phyloP scores from a whole-genome alignment of 2,888 invertebrate genomes.

The Cheilosia scutellata region DNA sequence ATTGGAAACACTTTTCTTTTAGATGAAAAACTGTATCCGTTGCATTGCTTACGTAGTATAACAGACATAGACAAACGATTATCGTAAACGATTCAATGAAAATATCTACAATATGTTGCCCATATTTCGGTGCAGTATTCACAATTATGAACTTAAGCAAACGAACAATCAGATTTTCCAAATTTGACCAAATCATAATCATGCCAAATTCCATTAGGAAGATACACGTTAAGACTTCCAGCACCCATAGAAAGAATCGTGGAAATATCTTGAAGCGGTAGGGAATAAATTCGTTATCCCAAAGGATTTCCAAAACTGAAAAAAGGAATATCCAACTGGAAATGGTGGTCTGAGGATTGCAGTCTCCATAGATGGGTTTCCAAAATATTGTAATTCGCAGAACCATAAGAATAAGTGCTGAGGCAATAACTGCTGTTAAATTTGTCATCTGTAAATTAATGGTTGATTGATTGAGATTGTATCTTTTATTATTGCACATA shows the following conservation, averaged over 20 bases:
- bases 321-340: slow-evolving; percentile 60
- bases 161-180: slow-evolving; percentile 40
- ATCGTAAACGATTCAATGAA: slow-evolving; percentile 10
- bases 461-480: too few species aligned
- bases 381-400: slow-evolving; percentile 47
- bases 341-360: slow-evolving; percentile 1
- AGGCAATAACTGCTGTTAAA: slow-evolving; percentile 6
- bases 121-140: background rate
- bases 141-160: background rate
- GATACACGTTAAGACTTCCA: slow-evolving; percentile 29
- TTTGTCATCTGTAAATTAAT: slow-evolving; percentile 46
- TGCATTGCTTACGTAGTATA: slow-evolving; percentile 33
- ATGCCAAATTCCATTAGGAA: slow-evolving; percentile 40
- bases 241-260: background rate
- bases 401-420: slow-evolving; percentile 27
- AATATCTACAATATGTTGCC: background rate
- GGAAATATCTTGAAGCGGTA: slow-evolving; percentile 40
- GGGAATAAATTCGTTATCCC: slow-evolving; percentile 43
- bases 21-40: slow-evolving; percentile 34
- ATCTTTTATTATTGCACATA: too few species aligned
- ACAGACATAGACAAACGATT: background rate
- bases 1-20: background rate
- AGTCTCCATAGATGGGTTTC: background rate
- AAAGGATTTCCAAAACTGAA: slow-evolving; percentile 43
- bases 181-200: slow-evolving; percentile 54